phyloP scores from a whole-genome alignment of 2,888 invertebrate genomes.

The Lypha dubia region DNA sequence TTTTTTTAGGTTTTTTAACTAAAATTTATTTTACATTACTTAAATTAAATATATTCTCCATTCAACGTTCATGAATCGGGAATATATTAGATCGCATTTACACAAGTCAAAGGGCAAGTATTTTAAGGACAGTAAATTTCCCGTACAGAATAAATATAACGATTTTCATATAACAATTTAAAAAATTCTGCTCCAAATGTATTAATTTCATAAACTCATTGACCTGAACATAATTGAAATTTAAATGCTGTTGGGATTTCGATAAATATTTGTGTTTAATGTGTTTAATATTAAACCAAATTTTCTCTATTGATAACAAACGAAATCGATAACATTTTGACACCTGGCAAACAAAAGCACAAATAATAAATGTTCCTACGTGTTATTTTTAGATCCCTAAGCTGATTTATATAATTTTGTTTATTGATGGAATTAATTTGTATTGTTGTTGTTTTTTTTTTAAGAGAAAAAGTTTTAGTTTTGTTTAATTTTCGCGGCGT shows the following conservation, averaged over 20 bases:
- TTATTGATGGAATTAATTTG: slow-evolving; percentile 59
- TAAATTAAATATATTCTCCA: too few species aligned
- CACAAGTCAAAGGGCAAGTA: too few species aligned
- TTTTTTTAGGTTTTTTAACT: too few species aligned
- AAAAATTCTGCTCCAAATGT: not conserved
- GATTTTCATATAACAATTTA: too few species aligned
- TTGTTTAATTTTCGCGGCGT: slow-evolving; percentile 12
- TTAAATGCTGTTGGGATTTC: slow-evolving; percentile 23
- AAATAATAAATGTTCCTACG: slow-evolving; percentile 15
- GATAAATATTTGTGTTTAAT: not conserved
- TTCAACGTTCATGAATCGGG: too few species aligned
- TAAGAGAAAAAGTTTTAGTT: not conserved
- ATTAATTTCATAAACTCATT: slow-evolving; percentile 8
- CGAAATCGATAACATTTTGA: slow-evolving; percentile 40
- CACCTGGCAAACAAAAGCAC: slow-evolving; percentile 53
- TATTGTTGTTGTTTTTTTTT: too few species aligned
- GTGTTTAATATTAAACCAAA: slow-evolving; percentile 39
- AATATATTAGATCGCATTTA: too few species aligned
- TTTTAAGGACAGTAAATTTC: too few species aligned
- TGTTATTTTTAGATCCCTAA: slow-evolving; percentile 38
- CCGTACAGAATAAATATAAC: too few species aligned
- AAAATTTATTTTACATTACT: too few species aligned
- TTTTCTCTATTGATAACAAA: slow-evolving; percentile 3
- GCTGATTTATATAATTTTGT: slow-evolving; percentile 42
- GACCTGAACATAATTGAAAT: slow-evolving; percentile 31